These are phyloP conservation scores for Piaya cayana DNA, from an alignment of 2,113 vertebrate species.

Conservation along the genomic window DNA sequence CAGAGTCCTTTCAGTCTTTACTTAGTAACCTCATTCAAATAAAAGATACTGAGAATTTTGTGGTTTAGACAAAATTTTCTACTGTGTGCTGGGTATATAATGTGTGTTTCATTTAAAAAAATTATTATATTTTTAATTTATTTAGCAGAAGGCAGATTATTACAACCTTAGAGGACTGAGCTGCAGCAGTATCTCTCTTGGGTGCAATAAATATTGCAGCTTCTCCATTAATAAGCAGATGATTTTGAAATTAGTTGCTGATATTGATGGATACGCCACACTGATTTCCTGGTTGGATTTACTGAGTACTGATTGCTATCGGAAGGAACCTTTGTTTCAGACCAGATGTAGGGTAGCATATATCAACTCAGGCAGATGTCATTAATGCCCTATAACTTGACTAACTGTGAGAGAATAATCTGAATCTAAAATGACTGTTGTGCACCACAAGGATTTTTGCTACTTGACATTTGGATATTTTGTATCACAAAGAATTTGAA, in stretches of 20 bases:
- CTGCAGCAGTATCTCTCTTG: neutral
- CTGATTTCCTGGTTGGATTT: neutral
- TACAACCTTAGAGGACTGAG: neutral
- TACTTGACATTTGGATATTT: neutral
- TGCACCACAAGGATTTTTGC: neutral
- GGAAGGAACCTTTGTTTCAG: neutral
- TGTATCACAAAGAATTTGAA: neutral
- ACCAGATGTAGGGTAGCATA: neutral
- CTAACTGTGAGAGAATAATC: neutral
- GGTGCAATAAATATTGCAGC: neutral
- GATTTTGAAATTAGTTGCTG: constrained; percentile 16
- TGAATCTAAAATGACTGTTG: neutral
- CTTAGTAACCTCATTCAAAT: neutral
- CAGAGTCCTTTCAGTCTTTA: neutral
- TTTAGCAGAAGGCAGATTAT: neutral
- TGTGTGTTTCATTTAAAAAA: neutral
- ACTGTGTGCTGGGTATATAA: neutral
- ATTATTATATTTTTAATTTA: neutral
- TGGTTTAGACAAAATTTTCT: neutral
- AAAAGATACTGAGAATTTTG: neutral
- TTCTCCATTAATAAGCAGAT: constrained; percentile 27
- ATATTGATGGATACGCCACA: constrained; percentile 4
- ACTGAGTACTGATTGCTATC: neutral
- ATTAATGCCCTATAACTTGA: neutral
- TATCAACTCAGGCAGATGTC: neutral